Base-by-base conservation (phyloP, 2,113 vertebrate species). In the Pholis gunnellus region DNA sequence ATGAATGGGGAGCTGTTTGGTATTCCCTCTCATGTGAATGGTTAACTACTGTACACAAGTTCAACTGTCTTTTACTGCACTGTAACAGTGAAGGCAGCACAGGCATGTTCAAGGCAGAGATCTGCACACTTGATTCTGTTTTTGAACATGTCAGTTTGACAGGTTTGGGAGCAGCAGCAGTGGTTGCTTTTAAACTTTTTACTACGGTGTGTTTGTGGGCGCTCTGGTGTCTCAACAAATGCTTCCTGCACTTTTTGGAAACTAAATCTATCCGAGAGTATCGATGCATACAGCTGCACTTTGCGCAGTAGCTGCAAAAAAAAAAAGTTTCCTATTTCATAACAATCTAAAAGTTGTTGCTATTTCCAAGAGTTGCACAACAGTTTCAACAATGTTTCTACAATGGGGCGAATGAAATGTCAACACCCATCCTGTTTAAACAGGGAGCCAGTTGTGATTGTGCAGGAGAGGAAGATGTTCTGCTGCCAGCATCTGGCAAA, bases 341-440 rank as follows among this genome's bases (percentile, higher is more conserved):
- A 61, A 42, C 2, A 1, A 18, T 61, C 40, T 44, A 5, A 67
- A 77, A 1, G 54, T 63, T 54, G 22, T 54, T n/a, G 20, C 50
- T 54, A 3, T 25, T 61, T 78, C 54, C 13, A 29, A 73, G 57
- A 36, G 22, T 29, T 36, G 38, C 44, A 36, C 65, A 63, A 67
- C 10, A 40, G 42, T 73, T 76, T 81, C 9, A 71, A 83, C 77
- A 72, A 1, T 61, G 7, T 34, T n/a, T 74, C 17, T 64, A 22
- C 46, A 40, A 6, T 1, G 8, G 34, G 25, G 29, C 65, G 82
- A 17, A 15, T 75, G 44, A 40, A 83, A 81, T 71, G 63, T 74
- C 75, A 36, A 57, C 67, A 42, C 25, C 52, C 13, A 8, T 82
- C 71, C 82, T 83, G 76, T 71, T 73, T 38, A 65, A 63, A 68